Evolutionary conservation across 2,888 invertebrate genomes (phyloP), one percentile per base, ranked within the genome.

Genomic region (Pegoplata infirma): DNA sequence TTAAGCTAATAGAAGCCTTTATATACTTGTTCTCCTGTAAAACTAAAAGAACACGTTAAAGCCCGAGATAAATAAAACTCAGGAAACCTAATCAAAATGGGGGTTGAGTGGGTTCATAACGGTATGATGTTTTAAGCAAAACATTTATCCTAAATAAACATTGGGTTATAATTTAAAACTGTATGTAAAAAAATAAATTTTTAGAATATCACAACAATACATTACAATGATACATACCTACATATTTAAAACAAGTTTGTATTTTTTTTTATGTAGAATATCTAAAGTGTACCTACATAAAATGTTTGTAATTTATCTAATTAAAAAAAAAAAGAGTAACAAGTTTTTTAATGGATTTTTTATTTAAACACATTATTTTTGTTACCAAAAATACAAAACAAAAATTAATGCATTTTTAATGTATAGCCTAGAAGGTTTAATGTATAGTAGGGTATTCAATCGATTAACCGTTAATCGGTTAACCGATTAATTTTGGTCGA

Each of bases 131-230:
- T 8, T 10, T 10, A 10, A 3, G 32, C 2, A 58, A 55, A 55
- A 55, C 53, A 49, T 69, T 72, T 56, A 72, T 72, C 72, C 72
- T 63, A 72, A 64, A 56, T 36, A 72, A 72, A 72, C 47, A 72
- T 55, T 16, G 32, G 63, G 7, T 32, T 63, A 36, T 56, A 49
- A 72, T 56, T 36, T 17, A 25, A 14, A 58, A 36, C 3, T 40
- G 40, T 21, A 6, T 46, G 23, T 23, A 14, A 6, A 5, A 49
- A 14, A 25, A 51, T 4, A 40, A 12, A 40, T 40, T 40, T n/a
- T n/a, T n/a, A 40, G n/a, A n/a, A 40, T n/a, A n/a, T 40, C 36
- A 12, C 36, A 36, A 4, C 36, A 5, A 12, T 12, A 36, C 36
- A 10, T 36, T 36, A 36, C 12, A 40, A 3, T 40, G 36, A 12